Percentiles rank a stretch among this genome's conserved stretches.
phyloP scores from a whole-genome alignment of 2,113 vertebrate genomes.

The Muntiacus reevesi region DNA sequence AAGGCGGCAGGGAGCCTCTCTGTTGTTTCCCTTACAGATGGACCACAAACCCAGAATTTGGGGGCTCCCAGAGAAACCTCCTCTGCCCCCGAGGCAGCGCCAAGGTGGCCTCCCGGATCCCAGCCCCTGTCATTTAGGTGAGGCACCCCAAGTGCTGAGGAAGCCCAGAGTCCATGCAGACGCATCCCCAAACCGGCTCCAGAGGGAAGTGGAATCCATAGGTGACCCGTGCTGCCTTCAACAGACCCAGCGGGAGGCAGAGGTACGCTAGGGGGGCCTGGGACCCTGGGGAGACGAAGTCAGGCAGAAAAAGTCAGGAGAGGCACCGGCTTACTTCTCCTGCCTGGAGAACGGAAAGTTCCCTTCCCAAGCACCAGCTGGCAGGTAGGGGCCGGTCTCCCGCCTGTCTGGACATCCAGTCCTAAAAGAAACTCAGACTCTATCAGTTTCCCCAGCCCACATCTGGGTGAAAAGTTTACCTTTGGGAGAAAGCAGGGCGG shows the following conservation, averaged over 20 bases:
- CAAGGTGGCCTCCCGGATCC: not conserved
- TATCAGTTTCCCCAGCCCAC: not conserved
- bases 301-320: not conserved
- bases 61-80: not conserved
- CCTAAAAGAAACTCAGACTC: not conserved
- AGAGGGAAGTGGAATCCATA: not conserved
- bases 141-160: not conserved
- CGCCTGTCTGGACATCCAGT: constrained; percentile 21
- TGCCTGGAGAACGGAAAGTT: constrained; percentile 25
- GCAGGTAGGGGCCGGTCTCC: constrained; percentile 30
- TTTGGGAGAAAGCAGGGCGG: not conserved
- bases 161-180: not conserved
- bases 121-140: not conserved
- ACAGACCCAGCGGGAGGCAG: not conserved
- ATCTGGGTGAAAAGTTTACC: constrained; percentile 47
- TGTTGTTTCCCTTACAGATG: not conserved
- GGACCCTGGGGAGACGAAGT: not conserved
- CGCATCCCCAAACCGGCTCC: not conserved
- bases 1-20: not conserved
- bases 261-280: not conserved
- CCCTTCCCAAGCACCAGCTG: constrained; percentile 46
- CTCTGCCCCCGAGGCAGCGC: not conserved
- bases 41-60: not conserved
- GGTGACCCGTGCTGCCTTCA: too few relatives aligned
- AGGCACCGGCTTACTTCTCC: not conserved